Evolutionary conservation across 2,888 invertebrate species (phyloP), one percentile per base, ranked within the genome.

Genomic region (Orchestes rusci): DNA sequence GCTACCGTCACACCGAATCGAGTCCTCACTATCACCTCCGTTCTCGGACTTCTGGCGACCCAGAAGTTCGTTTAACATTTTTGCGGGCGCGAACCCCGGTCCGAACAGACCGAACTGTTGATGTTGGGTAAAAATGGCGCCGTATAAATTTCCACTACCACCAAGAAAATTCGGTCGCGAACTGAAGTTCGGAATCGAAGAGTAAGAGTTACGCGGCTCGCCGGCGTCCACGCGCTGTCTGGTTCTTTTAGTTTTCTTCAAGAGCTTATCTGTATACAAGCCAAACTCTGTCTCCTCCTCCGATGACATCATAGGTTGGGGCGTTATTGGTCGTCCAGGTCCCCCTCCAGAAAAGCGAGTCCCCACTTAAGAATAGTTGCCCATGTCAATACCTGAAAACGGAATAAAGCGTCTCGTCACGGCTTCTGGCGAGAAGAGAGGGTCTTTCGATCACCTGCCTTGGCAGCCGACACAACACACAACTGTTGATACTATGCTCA

Each of bases 171-270:
- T 82, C 76, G 82, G 80, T 69, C 80, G 77, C 71, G 80, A 80
- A 75, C 80, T 80, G 67, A 81, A 80, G 72, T 80, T 80, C 68
- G 80, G 80, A 64, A 82, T 81, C 65, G 80, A 80, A 63, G 84
- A 87, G 77, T 91, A 91, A 73, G 87, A 86, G 79, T 90, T 91
- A 74, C 90, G 84, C 73, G 87, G 86, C 77, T 92, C 90, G 66
- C 91, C 90, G 77, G 90, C 91, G 86, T 91, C 90, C 77, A 90
- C 91, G 75, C 90, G 85, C 81, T 91, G 90, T 80, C 91, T 82
- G 76, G 86, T 87, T 74, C 90, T 84, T 77, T 89, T 90, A 74
- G 84, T 82, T 80, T 87, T 86, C 84, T 87, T 88, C 79, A 87
- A 80, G 76, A 85, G 83, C 75, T 82, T 84, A 80, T 84, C 87